phyloP scores from a whole-genome alignment of 2,797 vertebrate genomes.

The Peromyscus eremicus region DNA sequence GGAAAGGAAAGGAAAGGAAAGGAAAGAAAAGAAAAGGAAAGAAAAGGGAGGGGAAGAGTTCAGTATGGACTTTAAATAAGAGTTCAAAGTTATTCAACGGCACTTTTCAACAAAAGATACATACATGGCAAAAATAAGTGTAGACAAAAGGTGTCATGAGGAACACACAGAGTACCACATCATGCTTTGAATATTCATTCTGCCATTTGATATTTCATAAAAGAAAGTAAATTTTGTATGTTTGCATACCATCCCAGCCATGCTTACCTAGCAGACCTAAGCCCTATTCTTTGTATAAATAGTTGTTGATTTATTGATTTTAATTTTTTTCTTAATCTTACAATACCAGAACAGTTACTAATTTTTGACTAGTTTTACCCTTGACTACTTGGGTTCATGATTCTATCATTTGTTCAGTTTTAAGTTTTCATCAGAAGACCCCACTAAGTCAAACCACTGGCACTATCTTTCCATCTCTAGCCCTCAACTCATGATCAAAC shows the following conservation, averaged over 20 bases:
- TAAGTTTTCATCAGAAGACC: constrained; percentile 67
- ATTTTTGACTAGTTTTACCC: not conserved
- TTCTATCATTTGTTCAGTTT: constrained; percentile 3
- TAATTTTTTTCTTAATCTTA: constrained; percentile 1
- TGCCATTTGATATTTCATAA: constrained; percentile 23
- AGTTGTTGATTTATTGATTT: not conserved
- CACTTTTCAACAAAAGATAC: constrained; percentile 33
- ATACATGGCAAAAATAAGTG: not conserved
- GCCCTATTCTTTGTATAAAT: not conserved
- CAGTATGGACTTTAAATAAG: not conserved
- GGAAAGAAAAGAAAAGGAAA: too few relatives aligned
- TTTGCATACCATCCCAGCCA: not conserved
- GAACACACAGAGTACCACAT: not conserved
- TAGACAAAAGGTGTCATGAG: not conserved
- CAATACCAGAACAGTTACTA: not conserved
- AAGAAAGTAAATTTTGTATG: constrained; percentile 8
- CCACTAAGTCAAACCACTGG: constrained; percentile 73
- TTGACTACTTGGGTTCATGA: not conserved
- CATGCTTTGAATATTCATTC: constrained; percentile 26
- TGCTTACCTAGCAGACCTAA: not conserved
- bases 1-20: not conserved
- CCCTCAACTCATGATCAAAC: not conserved
- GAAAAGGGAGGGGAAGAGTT: too few relatives aligned
- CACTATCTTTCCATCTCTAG: constrained; percentile 70
- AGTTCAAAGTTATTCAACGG: not conserved